These are phyloP conservation scores for Orchesella flavescens DNA, from an alignment of 2,888 invertebrate genomes.

Conservation along the genomic window DNA sequence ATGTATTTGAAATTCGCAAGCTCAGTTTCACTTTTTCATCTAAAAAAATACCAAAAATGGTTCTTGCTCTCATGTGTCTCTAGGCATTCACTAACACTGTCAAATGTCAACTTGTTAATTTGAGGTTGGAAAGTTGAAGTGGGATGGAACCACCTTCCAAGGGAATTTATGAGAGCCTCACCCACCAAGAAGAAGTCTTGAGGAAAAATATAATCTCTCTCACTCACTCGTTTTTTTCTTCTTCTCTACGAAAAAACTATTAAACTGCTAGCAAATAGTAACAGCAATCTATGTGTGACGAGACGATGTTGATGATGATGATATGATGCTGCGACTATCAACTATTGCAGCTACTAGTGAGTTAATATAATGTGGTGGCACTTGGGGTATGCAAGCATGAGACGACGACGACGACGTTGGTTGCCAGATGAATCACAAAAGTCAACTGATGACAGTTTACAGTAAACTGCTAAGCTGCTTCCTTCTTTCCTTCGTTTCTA, in stretches of 20 bases:
- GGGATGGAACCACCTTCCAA: slow-evolving; percentile 50
- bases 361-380: background rate
- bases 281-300: background rate
- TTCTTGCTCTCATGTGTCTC: slow-evolving; percentile 12
- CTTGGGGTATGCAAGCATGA: background rate
- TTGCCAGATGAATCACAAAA: slow-evolving; percentile 32
- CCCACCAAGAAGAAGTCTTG: slow-evolving; percentile 33
- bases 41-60: slow-evolving; percentile 49
- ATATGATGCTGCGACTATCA: background rate
- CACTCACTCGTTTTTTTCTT: no score
- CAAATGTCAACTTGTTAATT: slow-evolving; percentile 60
- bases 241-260: background rate
- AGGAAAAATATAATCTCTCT: slow-evolving; percentile 14
- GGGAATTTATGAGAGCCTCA: slow-evolving; percentile 50
- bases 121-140: slow-evolving; percentile 45
- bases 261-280: background rate
- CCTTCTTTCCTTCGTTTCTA: background rate
- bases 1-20: slow-evolving; percentile 31
- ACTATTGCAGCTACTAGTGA: no score
- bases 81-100: slow-evolving; percentile 22
- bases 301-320: no score
- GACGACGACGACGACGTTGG: slow-evolving; percentile 9
- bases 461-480: slow-evolving; percentile 33
- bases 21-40: slow-evolving; percentile 43
- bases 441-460: slow-evolving; percentile 43